Evolutionary conservation across 2,113 vertebrate genomes (phyloP), one percentile per base, ranked within the genome.

Genomic region (Strix uralensis): DNA sequence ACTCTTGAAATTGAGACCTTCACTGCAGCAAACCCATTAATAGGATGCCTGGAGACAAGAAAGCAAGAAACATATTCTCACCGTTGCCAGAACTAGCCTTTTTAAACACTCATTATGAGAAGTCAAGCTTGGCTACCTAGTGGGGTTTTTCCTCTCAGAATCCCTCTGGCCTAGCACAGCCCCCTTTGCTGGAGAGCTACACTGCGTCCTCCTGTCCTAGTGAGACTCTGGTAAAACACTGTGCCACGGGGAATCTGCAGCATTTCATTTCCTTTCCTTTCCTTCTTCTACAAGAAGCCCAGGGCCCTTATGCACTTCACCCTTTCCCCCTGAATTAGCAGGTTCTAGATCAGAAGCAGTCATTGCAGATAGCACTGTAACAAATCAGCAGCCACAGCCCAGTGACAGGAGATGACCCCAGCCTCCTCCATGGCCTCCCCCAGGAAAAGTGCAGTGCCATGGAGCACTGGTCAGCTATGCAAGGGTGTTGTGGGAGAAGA

Each of bases 21-120:
- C 69, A 85, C 77, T 62, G 27, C 70, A 79, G 42, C 70, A 79
- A 55, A 81, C 32, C 15, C 9, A 2, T 82, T 95, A 91, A 95
- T 21, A 78, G 51, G 63, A 69, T 26, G 70, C 47, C 85, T 92
- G 44, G 74, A 94, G 81, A 94, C 47, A 93, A 63, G 30, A 94
- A 93, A 75, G 44, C 27, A 84, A 84, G 46, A 88, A 75, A 21
- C 29, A 49, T 61, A 77, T 83, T 80, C 47, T 85, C 44, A 61
- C 13, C 10, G 0, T 65, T 86, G 65, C 84, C 80, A 94, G 30
- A 30, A 79, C 25, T 34, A 90, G 47, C 17, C 72, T 93, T 84
- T 88, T 74, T 22, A 79, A 88, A 71, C 38, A 65, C 36, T 67
- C 36, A 32, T 72, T 90, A 52, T 18, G 44, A 86, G 29, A 88